phyloP scores from a whole-genome alignment of 2,888 invertebrate genomes.

The Spilosoma lubricipeda region DNA sequence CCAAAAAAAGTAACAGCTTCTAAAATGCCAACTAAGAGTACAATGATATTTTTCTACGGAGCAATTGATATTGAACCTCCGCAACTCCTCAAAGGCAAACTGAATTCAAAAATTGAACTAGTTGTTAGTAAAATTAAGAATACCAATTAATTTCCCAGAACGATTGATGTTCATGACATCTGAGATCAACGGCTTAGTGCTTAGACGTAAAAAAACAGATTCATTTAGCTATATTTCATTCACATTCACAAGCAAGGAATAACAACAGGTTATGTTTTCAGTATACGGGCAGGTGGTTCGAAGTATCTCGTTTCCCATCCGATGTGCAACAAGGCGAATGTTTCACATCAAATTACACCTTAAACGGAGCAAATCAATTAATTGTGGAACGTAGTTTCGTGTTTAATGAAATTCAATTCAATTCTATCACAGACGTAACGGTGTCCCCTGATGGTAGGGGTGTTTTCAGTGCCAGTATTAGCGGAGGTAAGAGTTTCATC shows the following conservation, averaged over 20 bases:
- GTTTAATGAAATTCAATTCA: constrained; percentile 56
- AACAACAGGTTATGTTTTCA: constrained; percentile 42
- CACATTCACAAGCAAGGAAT: neutral
- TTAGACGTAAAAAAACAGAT: too few species aligned
- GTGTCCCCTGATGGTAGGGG: constrained; percentile 59
- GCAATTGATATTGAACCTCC: too few species aligned
- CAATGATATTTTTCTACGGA: too few species aligned
- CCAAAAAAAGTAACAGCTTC: too few species aligned
- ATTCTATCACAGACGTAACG: constrained; percentile 49
- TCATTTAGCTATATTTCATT: neutral
- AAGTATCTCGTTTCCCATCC: constrained; percentile 74
- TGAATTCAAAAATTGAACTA: too few species aligned
- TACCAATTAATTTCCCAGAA: too few species aligned
- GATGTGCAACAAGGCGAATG: constrained; percentile 72
- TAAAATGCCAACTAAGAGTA: too few species aligned
- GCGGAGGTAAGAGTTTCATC: constrained; percentile 50
- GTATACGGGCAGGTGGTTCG: constrained; percentile 77
- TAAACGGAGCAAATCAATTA: constrained; percentile 45
- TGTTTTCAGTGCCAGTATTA: constrained; percentile 56
- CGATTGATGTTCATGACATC: too few species aligned
- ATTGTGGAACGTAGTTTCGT: constrained; percentile 61
- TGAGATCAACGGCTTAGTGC: too few species aligned
- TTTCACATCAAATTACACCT: constrained; percentile 46
- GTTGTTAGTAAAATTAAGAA: too few species aligned
- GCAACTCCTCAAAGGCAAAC: too few species aligned